Evolutionary conservation across 2,797 vertebrate species (phyloP), one percentile per base, ranked within the genome.

Genomic region (Buphagus erythrorhynchus): DNA sequence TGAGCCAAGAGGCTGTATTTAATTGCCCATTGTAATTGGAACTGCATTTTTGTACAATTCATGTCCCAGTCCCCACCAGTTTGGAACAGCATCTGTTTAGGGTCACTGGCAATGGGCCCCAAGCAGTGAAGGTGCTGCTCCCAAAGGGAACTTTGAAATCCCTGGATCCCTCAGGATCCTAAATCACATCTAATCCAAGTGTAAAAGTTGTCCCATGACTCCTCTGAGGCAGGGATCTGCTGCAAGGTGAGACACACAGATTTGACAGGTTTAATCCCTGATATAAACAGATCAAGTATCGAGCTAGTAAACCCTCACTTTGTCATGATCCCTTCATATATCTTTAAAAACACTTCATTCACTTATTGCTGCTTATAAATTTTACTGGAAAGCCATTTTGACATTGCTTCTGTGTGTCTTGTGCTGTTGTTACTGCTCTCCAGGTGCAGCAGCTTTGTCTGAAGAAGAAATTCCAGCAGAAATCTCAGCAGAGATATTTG

Each of bases 391-490:
- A 55, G 52, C 31, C 24, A 25, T 88, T 93, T 83, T 83, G 43
- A 86, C 46, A 13, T 22, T 24, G 22, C 20, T 74, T 3, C 42
- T 71, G 25, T 69, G 51, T 66, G 19, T 62, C n/a, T 38, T n/a
- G 49, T 91, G 77, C 3, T 76, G 69, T 25, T 88, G 33, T 69
- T 81, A 75, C 78, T 69, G 83, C 65, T 94, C 78, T 97, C 94
- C 72, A 98, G 98, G 97, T 94, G 94, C 97, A 52, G 96, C 97
- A 68, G 96, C 95, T 94, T 89, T 97, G 61, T 94, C 98, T 78
- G 98, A 98, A 93, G 96, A 96, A n/a, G 94, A 96, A 52, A 98
- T 99, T 78, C 99, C 99, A n/a, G 96, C 98, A 13, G 98, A 98
- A 97, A 98, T 99, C 95, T 98, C 99, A 46, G 84, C 98, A 76